These are phyloP conservation scores for Zhengitettix transpicula DNA, from an alignment of 2,888 invertebrate species.

Conservation along the genomic window DNA sequence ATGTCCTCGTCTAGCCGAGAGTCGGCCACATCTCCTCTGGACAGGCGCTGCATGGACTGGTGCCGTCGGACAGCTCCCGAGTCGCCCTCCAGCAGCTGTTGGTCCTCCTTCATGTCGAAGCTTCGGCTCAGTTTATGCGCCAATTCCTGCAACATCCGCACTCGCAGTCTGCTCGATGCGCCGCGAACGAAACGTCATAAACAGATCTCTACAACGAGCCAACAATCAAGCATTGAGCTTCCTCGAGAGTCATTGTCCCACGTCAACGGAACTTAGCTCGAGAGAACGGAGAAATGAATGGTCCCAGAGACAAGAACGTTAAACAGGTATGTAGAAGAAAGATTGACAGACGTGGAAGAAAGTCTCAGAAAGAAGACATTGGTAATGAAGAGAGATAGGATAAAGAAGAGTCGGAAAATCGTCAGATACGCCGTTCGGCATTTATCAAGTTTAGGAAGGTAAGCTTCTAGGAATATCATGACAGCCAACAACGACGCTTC, in stretches of 20 bases:
- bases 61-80: conserved; percentile 47
- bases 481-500: too few species aligned
- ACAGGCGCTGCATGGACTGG: conserved; percentile 60
- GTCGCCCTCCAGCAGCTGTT: conserved; percentile 24
- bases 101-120: conserved; percentile 66
- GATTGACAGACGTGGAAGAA: too few species aligned
- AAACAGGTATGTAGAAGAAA: too few species aligned
- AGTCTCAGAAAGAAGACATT: too few species aligned
- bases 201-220: neutral
- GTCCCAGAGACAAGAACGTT: too few species aligned
- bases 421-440: too few species aligned
- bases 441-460: too few species aligned
- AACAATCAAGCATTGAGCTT: neutral
- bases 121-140: conserved; percentile 74
- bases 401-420: too few species aligned
- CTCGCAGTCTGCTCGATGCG: neutral
- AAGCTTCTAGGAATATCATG: too few species aligned
- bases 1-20: conserved; percentile 23
- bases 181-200: neutral
- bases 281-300: neutral
- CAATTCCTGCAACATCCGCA: conserved; percentile 46
- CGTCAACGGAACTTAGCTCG: too few species aligned
- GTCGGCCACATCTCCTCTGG: conserved; percentile 35
- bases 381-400: too few species aligned
- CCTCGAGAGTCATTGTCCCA: too few species aligned